A percentile compares a stretch with the other conserved stretches of the same genome.
Evolutionary conservation across 2,113 vertebrate genomes (phyloP).

Genomic region (Ageneiosus marmoratus): DNA sequence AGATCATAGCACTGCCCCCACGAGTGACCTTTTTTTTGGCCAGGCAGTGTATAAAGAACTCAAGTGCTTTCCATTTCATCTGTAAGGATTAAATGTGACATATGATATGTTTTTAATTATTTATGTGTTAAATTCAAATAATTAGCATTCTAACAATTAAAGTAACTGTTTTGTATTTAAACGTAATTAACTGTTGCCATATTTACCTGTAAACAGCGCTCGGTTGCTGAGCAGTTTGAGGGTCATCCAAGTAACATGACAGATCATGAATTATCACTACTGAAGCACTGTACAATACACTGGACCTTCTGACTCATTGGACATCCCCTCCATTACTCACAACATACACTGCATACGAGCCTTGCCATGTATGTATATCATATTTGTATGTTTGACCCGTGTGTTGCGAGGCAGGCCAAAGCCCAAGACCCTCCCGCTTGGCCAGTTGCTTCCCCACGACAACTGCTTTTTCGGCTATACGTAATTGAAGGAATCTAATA

Average conservation of each 20-base stretch:
- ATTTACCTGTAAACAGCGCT: slow-evolving; percentile 60
- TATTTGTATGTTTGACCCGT: slow-evolving; percentile 50
- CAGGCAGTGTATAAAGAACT: no score
- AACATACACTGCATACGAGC: slow-evolving; percentile 48
- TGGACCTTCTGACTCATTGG: slow-evolving; percentile 74
- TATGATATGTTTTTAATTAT: not conserved
- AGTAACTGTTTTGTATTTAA: slow-evolving; percentile 15
- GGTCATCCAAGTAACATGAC: slow-evolving; percentile 52
- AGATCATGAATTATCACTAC: slow-evolving; percentile 66
- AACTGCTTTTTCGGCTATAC: slow-evolving; percentile 68
- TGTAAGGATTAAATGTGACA: not conserved
- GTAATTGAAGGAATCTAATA: slow-evolving; percentile 68
- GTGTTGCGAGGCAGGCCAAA: slow-evolving; percentile 47
- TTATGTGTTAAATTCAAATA: not conserved
- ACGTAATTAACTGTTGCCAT: slow-evolving; percentile 14
- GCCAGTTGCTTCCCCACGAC: slow-evolving; percentile 70
- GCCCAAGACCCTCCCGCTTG: slow-evolving; percentile 49
- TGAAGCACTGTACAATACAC: slow-evolving; percentile 64
- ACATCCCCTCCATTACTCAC: slow-evolving; percentile 78
- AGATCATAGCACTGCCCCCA: no score
- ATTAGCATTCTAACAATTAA: not conserved
- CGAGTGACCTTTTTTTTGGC: no score
- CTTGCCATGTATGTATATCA: slow-evolving; percentile 55
- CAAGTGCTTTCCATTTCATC: not conserved
- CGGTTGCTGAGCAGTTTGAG: slow-evolving; percentile 73